Percentiles rank a stretch among this genome's conserved stretches.
These are phyloP conservation scores for Psylliodes chrysocephalus DNA, from an alignment of 2,888 invertebrate genomes.

Conservation along the genomic window DNA sequence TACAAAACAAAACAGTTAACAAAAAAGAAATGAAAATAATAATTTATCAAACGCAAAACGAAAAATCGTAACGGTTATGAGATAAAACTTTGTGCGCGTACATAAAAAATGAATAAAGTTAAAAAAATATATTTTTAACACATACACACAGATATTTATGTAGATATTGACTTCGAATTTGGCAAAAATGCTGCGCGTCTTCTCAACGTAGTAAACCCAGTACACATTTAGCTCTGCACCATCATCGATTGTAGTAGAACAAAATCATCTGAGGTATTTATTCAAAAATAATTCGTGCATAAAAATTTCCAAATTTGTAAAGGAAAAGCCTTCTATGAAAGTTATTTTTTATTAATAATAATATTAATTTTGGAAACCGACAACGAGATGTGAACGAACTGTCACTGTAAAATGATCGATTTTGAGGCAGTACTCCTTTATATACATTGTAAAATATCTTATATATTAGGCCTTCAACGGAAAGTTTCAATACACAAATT, in stretches of 20 bases:
- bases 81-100: conserved; percentile 59
- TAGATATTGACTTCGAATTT: conserved; percentile 76
- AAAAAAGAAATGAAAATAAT: conserved; percentile 37
- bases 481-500: neutral
- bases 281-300: too few species aligned
- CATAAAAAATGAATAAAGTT: conserved; percentile 55
- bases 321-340: too few species aligned
- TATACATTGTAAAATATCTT: too few species aligned
- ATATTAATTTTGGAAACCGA: too few species aligned
- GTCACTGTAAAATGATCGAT: too few species aligned
- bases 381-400: too few species aligned
- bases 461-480: neutral
- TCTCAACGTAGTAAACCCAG: conserved; percentile 16
- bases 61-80: conserved; percentile 43
- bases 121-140: conserved; percentile 65
- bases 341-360: too few species aligned
- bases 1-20: conserved; percentile 39
- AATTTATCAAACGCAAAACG: too few species aligned
- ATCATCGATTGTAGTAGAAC: neutral
- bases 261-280: neutral
- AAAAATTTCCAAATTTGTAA: too few species aligned
- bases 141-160: conserved; percentile 64
- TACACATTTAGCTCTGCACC: conserved; percentile 19
- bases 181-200: conserved; percentile 67
- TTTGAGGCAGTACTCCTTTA: too few species aligned